Conservation (phyloP, 2,888 invertebrate species). For the Ecliptopera silaceata region DNA sequence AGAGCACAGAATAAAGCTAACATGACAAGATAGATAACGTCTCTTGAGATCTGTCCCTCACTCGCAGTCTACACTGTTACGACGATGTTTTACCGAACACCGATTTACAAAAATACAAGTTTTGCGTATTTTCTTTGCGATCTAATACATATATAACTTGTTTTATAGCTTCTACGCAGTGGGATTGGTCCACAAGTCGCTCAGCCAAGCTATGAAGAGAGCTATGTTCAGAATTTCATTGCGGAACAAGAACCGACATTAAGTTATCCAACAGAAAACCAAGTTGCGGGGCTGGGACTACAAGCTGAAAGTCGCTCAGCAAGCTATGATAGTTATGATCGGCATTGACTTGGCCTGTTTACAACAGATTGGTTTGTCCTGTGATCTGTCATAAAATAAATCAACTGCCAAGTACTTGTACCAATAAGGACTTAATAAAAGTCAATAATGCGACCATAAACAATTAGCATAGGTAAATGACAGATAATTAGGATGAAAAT, state of each 20-base stretch:
- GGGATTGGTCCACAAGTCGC: too few species aligned
- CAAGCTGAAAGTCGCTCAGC: too few species aligned
- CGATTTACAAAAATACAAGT: neutral
- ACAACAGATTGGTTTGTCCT: neutral
- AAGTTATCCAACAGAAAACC: too few species aligned
- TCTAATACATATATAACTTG: neutral
- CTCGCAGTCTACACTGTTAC: neutral
- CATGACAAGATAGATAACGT: neutral
- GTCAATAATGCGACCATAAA: slow-evolving; percentile 1
- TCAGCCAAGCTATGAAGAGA: too few species aligned
- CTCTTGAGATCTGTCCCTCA: neutral
- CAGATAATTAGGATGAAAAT: slow-evolving; percentile 1
- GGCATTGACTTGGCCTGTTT: too few species aligned
- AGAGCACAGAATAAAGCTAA: neutral
- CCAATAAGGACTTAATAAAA: neutral
- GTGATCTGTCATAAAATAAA: neutral
- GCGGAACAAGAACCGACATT: too few species aligned
- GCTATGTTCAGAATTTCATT: too few species aligned
- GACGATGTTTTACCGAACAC: neutral
- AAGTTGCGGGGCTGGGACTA: too few species aligned
- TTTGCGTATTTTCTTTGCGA: neutral
- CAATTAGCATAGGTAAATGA: neutral
- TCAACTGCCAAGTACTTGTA: neutral
- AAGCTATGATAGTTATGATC: too few species aligned
- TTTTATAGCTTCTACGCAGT: neutral